Evolutionary conservation across 2,797 vertebrate genomes (phyloP), one percentile per base, ranked within the genome.

Genomic region (Enteromius mattozi): DNA sequence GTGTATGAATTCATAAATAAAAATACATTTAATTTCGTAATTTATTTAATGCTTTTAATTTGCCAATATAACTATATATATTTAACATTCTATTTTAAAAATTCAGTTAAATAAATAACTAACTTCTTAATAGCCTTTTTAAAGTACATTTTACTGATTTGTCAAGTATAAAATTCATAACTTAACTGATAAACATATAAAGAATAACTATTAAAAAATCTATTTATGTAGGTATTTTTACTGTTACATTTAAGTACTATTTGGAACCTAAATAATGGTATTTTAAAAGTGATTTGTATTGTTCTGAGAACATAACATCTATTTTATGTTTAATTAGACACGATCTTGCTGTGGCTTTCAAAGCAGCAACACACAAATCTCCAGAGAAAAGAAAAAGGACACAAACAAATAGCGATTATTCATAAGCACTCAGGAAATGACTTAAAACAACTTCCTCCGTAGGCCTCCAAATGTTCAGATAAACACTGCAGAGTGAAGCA

Each of bases 381-480:
- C 21, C 61, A 76, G 71, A 54, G 42, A 21, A 37, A 37, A 76
- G 61, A 54, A n/a, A 66, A 30, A 76, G 4, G 21, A 66, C 21
- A 24, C 21, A 16, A 76, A 42, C 81, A 76, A 16, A 51, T 24
- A 75, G 27, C 2, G 9, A 33, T 49, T 49, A 24, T 65, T 35
- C 35, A 56, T 16, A 49, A 77, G 12, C 49, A 16, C 63, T 83
- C 51, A 77, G 24, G 74, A 83, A 78, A 83, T 69, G 3, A 45
- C 45, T 21, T 68, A 45, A 54, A 83, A 54, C 30, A 13, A 42
- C 61, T 76, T 83, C 70, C 61, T 65, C 59, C 30, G 10, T 35
- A 27, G 8, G 7, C 61, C 42, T 82, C 30, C 19, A 33, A 81
- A 47, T 2, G 13, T 76, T 75, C 4, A 5, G 45, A 45, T 35